These are phyloP conservation scores for Ailurus styani DNA, from an alignment of 2,113 vertebrate genomes.

Conservation along the genomic window DNA sequence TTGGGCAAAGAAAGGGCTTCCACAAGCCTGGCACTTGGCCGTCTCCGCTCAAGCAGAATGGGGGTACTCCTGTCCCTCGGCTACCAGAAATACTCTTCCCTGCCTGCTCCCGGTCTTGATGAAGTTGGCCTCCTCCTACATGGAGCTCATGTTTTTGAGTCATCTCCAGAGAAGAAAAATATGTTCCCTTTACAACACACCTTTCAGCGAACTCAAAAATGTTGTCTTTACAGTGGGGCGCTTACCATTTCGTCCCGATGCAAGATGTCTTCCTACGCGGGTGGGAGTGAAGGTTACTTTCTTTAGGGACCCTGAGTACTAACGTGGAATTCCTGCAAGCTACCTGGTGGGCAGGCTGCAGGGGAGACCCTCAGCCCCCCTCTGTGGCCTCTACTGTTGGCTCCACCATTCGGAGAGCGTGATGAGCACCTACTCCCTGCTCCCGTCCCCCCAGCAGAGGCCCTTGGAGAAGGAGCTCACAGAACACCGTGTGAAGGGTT, in stretches of 20 bases:
- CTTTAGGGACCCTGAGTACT: background rate
- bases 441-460: background rate
- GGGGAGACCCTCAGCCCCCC: no score
- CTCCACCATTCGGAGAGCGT: accelerated
- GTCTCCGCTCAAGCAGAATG: background rate
- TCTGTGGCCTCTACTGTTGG: accelerated
- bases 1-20: background rate
- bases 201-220: background rate
- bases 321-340: background rate
- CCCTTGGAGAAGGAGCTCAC: background rate
- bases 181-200: background rate
- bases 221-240: background rate
- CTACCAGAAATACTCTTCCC: background rate
- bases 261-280: background rate
- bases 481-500: accelerated
- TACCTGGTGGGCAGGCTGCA: accelerated
- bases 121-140: background rate
- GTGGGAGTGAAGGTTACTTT: background rate
- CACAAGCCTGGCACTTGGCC: background rate
- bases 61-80: background rate
- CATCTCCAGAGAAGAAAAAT: background rate
- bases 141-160: background rate
- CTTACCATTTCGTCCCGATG: background rate
- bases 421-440: accelerated
- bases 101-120: background rate